Conservation (phyloP, 2,888 invertebrate genomes). For the Athetis lepigone region DNA sequence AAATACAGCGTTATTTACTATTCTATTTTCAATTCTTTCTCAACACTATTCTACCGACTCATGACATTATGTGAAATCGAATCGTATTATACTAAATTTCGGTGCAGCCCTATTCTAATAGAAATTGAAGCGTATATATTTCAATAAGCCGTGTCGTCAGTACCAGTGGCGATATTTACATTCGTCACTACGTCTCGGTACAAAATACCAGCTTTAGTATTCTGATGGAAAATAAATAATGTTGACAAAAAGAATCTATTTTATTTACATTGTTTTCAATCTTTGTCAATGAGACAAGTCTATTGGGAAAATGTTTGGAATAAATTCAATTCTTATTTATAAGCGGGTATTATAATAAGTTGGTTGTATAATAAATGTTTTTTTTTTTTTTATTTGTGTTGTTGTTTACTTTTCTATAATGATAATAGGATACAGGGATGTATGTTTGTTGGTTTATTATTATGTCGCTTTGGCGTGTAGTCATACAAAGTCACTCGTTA, state of each 20-base stretch:
- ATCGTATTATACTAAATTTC: conserved; percentile 6
- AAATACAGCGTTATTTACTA: too few relatives aligned
- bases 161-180: conserved; percentile 36
- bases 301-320: conserved; percentile 18
- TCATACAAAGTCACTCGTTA: too few relatives aligned
- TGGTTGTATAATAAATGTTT: not conserved
- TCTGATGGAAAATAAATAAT: conserved; percentile 51
- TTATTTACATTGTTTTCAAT: conserved; percentile 36
- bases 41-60: not conserved
- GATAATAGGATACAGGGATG: too few relatives aligned
- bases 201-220: conserved; percentile 38
- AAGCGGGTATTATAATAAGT: not conserved
- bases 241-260: conserved; percentile 14
- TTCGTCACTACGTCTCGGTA: conserved; percentile 32
- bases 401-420: too few relatives aligned
- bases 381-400: not conserved
- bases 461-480: too few relatives aligned
- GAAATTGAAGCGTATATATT: conserved; percentile 24
- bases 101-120: conserved; percentile 30
- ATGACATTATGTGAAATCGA: conserved; percentile 2
- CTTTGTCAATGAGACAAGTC: conserved; percentile 17
- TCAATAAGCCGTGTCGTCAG: conserved; percentile 37
- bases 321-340: conserved; percentile 2
- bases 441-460: too few relatives aligned
- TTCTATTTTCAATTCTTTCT: not conserved